Evolutionary conservation across 2,797 vertebrate species (phyloP).

Genomic region (Ambastaia sidthimunki): DNA sequence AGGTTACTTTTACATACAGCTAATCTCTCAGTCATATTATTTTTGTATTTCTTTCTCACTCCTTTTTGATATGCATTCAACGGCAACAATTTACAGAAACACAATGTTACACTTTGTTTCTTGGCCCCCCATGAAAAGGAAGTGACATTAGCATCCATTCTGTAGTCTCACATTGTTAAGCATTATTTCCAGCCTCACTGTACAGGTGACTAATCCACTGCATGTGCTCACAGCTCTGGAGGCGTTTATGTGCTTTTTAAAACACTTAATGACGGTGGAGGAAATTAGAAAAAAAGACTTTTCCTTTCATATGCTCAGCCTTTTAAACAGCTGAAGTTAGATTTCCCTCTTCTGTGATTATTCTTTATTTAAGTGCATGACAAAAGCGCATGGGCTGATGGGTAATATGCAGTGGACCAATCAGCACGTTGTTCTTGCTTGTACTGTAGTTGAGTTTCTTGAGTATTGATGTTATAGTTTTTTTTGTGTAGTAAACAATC

Average conservation of each 20-base stretch:
- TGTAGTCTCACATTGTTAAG: conserved; percentile 18
- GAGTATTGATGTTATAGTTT: too few species aligned
- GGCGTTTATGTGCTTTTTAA: conserved; percentile 20
- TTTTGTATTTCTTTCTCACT: not conserved
- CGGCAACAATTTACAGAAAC: not conserved
- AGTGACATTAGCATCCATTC: conserved; percentile 25
- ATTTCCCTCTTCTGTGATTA: not conserved
- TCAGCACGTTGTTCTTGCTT: not conserved
- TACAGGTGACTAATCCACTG: conserved; percentile 19
- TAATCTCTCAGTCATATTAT: too few species aligned
- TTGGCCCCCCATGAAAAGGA: not conserved
- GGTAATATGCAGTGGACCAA: not conserved
- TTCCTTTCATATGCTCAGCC: not conserved
- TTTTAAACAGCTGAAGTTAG: not conserved
- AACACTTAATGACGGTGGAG: conserved; percentile 14
- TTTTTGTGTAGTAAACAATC: too few species aligned
- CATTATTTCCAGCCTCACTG: conserved; percentile 21
- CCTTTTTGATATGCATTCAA: too few species aligned
- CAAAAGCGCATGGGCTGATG: not conserved
- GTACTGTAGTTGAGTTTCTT: not conserved
- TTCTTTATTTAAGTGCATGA: not conserved
- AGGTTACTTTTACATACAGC: too few species aligned
- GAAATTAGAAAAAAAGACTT: not conserved
- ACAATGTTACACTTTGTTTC: not conserved
- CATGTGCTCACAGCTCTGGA: conserved; percentile 16